These are phyloP conservation scores for Pelodytes ibericus DNA, from an alignment of 2,797 vertebrate species.

Conservation along the genomic window DNA sequence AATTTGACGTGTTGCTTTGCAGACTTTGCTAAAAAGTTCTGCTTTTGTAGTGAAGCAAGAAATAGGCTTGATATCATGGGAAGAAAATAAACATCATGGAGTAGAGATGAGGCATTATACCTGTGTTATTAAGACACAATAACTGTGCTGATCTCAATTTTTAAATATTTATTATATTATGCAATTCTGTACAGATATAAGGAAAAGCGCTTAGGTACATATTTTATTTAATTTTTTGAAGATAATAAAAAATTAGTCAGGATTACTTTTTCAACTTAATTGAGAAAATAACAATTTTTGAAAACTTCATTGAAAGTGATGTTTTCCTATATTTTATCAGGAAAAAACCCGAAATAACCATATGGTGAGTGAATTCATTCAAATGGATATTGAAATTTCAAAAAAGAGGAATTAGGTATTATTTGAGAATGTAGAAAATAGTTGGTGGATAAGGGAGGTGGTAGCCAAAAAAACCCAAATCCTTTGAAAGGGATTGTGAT, in stretches of 20 bases:
- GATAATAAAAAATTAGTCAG: too few relatives aligned
- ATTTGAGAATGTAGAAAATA: constrained; percentile 15
- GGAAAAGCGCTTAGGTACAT: too few relatives aligned
- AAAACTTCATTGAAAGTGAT: too few relatives aligned
- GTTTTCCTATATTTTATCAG: too few relatives aligned
- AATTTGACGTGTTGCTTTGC: constrained; percentile 17
- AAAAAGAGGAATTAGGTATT: constrained; percentile 33
- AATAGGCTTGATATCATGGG: neutral
- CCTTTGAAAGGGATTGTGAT: constrained; percentile 52
- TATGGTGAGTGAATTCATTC: constrained; percentile 22
- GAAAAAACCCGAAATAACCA: too few relatives aligned
- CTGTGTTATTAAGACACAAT: constrained; percentile 6
- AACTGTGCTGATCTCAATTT: neutral
- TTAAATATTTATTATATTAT: constrained; percentile 33
- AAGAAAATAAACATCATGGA: constrained; percentile 31
- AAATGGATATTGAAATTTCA: constrained; percentile 17
- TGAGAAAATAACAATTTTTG: too few relatives aligned
- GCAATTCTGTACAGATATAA: too few relatives aligned
- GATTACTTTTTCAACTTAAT: too few relatives aligned
- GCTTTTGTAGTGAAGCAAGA: constrained; percentile 12
- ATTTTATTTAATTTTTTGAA: too few relatives aligned
- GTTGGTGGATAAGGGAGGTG: constrained; percentile 28
- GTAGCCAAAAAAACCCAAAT: constrained; percentile 14
- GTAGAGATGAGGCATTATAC: constrained; percentile 22
- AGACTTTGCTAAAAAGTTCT: constrained; percentile 12